These are phyloP conservation scores for Xiphophorus hellerii DNA, from an alignment of 2,113 vertebrate genomes.

Conservation along the genomic window DNA sequence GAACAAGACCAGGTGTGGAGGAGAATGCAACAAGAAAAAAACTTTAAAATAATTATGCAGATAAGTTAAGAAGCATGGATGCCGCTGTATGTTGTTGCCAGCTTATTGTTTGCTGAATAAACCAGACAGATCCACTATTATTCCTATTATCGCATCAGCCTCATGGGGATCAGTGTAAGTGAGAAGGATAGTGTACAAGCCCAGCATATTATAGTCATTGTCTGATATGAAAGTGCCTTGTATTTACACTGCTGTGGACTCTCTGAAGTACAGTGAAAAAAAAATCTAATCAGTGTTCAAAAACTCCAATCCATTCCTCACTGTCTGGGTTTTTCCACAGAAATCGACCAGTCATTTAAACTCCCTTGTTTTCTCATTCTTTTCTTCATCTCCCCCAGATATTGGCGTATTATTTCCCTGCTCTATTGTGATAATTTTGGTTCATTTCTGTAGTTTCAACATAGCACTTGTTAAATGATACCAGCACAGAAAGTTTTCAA, in stretches of 20 bases:
- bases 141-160: constrained; percentile 28
- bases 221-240: constrained; percentile 32
- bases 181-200: constrained; percentile 15
- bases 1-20: constrained; percentile 6
- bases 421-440: constrained; percentile 5
- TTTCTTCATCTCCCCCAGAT: constrained; percentile 22
- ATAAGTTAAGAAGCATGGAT: constrained; percentile 46
- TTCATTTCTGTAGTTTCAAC: background rate
- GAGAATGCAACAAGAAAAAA: constrained; percentile 13
- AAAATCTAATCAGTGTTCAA: constrained; percentile 35
- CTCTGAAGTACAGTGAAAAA: constrained; percentile 19
- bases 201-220: constrained; percentile 32
- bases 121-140: constrained; percentile 45
- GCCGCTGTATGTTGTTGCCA: constrained; percentile 26
- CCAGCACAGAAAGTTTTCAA: constrained; percentile 13
- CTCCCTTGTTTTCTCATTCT: constrained; percentile 21
- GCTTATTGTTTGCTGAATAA: constrained; percentile 43
- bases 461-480: constrained; percentile 10
- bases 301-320: constrained; percentile 44
- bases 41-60: constrained; percentile 14
- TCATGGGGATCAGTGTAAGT: constrained; percentile 17
- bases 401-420: constrained; percentile 11
- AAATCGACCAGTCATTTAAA: constrained; percentile 48
- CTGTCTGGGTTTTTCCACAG: constrained; percentile 35
- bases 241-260: constrained; percentile 28